These are phyloP conservation scores for Sesia bembeciformis DNA, from an alignment of 2,888 invertebrate species.

Conservation along the genomic window DNA sequence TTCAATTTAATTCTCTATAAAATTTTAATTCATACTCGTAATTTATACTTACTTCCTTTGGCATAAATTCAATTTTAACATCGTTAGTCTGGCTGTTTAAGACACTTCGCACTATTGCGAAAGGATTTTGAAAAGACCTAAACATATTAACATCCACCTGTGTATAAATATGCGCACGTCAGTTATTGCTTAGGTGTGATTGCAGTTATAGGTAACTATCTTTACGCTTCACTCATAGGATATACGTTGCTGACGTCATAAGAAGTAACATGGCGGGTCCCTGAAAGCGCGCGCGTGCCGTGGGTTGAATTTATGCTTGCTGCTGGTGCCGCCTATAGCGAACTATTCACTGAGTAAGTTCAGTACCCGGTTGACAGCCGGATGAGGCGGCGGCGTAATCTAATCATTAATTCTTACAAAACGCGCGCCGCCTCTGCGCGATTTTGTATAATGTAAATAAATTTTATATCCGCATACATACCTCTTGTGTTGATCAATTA, in stretches of 20 bases:
- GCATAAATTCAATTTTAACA: no score
- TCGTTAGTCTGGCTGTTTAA: no score
- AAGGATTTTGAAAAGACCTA: no score
- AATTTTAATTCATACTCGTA: no score
- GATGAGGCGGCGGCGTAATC: constrained; percentile 62
- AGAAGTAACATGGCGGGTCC: constrained; percentile 48
- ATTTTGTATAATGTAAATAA: constrained; percentile 58
- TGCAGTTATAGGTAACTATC: neutral
- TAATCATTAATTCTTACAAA: constrained; percentile 27
- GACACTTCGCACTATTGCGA: no score
- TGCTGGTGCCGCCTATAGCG: neutral
- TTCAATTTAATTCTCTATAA: no score
- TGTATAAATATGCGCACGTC: no score
- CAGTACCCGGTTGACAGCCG: constrained; percentile 73
- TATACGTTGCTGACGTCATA: constrained; percentile 40
- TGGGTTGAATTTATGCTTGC: constrained; percentile 15
- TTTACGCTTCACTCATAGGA: neutral
- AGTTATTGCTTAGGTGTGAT: neutral
- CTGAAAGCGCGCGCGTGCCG: constrained; percentile 51
- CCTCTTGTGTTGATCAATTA: no score
- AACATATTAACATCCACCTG: no score
- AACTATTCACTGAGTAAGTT: constrained; percentile 26
- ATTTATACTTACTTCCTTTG: no score
- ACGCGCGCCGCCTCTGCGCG: constrained; percentile 68
- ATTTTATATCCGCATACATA: constrained; percentile 24